phyloP scores from a whole-genome alignment of 2,113 vertebrate genomes.

The Plestiodon gilberti region DNA sequence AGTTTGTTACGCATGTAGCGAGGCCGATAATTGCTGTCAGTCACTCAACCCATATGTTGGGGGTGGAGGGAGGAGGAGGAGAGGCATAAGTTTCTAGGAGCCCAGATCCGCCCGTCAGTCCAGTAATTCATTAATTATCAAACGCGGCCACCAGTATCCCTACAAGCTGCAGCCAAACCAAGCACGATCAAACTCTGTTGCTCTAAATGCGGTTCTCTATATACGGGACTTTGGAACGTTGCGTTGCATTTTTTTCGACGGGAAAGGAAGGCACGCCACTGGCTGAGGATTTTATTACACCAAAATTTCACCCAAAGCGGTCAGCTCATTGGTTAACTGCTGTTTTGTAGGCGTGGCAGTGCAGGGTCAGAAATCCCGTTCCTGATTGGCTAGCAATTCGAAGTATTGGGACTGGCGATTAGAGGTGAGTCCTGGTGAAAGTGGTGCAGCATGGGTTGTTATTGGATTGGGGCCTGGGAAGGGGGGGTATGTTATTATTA shows the following conservation, averaged over 20 bases:
- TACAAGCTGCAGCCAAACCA: not conserved
- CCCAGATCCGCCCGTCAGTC: too few species aligned
- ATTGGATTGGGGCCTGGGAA: not conserved
- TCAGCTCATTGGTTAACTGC: not conserved
- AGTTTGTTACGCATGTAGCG: too few species aligned
- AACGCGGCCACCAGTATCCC: not conserved
- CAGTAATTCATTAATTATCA: too few species aligned
- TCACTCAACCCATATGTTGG: too few species aligned
- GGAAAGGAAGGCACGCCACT: not conserved
- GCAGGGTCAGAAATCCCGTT: not conserved
- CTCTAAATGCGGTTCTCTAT: not conserved
- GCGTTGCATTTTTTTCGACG: too few species aligned
- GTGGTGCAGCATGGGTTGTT: not conserved
- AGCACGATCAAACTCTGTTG: not conserved
- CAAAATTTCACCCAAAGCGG: not conserved
- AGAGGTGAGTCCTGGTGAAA: not conserved
- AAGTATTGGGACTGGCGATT: not conserved
- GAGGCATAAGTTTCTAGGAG: not conserved
- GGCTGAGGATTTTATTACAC: not conserved
- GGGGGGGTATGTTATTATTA: accelerated
- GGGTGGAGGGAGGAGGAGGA: too few species aligned
- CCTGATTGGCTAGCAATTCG: not conserved
- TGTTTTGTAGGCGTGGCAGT: not conserved
- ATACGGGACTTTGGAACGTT: not conserved
- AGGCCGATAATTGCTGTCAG: too few species aligned